Evolutionary conservation across 2,797 vertebrate species (phyloP), one percentile per base, ranked within the genome.

Genomic region (Phataginus tetradactyla): DNA sequence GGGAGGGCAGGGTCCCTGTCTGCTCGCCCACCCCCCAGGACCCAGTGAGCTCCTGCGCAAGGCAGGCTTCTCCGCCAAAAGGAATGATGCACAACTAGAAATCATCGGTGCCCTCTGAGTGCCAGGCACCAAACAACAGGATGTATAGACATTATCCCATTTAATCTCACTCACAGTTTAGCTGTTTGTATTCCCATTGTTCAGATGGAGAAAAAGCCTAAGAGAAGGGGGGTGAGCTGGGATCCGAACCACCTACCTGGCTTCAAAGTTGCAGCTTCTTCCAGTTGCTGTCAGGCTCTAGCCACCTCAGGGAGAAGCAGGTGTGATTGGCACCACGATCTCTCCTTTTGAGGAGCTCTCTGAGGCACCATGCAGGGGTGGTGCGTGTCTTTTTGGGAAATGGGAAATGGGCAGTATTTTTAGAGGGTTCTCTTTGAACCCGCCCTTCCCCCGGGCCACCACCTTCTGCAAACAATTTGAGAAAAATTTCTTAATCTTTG

Each of bases 371-470:
- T 75, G 29, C 74, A 93, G 39, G 55, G 45, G 37, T 15, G n/a
- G 53, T 25, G n/a, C 12, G 37, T 37, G 87, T 55, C 42, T 55
- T 88, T 86, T 79, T 75, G 64, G 55, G 34, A 74, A 94, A 13
- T 75, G 64, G 55, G 34, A 74, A 94, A 13, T 0, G 32, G 14
- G 29, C 7, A 84, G 49, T 86, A 86, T 84, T 95, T 97, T 95
- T 80, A 93, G 96, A 88, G 86, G 53, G 17, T 94, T 55, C 42
- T 96, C 59, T 95, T 94, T 59, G 75, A 78, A 83, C 18, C 25
- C 4, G 0, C 63, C 77, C 68, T 87, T 63, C 49, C 42, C 25
- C 90, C 3, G 21, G 55, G 42, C 37, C 51, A 45, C 55, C 37
- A 80, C 37, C 14, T 68, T 91, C 59, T 55, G 75, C 12, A 2